A percentile compares a stretch with the other conserved stretches of the same genome.
phyloP scores from a whole-genome alignment of 2,113 vertebrate genomes.

The Neotoma lepida region DNA sequence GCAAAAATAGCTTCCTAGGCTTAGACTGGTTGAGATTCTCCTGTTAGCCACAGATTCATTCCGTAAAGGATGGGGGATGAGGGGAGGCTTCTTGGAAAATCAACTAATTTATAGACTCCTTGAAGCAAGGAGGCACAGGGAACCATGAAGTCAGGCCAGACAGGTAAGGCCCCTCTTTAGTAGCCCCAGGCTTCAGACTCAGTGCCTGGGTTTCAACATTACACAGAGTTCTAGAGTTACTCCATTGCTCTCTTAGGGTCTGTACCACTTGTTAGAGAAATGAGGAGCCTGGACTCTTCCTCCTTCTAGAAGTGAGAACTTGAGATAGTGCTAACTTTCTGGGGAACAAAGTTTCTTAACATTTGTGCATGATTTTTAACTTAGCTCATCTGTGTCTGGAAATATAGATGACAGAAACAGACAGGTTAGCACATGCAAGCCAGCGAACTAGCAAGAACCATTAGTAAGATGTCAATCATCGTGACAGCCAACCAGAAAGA shows the following conservation, averaged over 20 bases:
- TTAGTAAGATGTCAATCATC: neutral
- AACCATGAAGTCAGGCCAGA: neutral
- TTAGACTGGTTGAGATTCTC: slow-evolving; percentile 16
- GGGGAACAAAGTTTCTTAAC: neutral
- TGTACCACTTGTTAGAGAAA: neutral
- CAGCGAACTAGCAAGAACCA: neutral
- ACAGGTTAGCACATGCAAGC: neutral
- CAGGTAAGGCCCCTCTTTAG: neutral
- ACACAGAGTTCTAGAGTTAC: neutral
- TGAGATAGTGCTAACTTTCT: neutral
- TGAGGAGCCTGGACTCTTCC: too few relatives aligned
- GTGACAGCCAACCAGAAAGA: neutral
- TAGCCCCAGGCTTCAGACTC: too few relatives aligned
- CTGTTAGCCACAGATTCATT: slow-evolving; percentile 8
- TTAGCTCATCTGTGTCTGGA: neutral
- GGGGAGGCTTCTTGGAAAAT: slow-evolving; percentile 42
- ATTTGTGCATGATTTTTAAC: neutral
- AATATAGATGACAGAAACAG: neutral
- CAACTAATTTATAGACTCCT: neutral
- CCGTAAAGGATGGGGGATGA: neutral
- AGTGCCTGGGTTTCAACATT: neutral
- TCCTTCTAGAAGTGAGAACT: neutral
- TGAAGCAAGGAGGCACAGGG: neutral
- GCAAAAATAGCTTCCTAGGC: slow-evolving; percentile 56
- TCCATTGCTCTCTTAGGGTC: neutral